Base-by-base conservation (phyloP, 2,797 vertebrate genomes). In the Syngnathus acus region DNA sequence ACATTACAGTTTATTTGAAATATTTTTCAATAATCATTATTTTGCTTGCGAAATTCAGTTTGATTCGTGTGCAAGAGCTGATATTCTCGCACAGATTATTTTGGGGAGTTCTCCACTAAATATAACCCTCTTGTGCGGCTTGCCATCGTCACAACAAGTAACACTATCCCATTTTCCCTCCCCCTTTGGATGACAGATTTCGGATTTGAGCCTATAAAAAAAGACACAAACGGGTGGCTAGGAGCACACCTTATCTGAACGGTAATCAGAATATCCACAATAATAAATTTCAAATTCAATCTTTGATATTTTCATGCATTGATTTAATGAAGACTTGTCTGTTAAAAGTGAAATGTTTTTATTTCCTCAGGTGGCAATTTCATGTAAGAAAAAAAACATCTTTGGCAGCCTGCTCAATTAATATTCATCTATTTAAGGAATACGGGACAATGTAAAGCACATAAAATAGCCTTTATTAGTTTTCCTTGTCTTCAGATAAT, bases 141-240 rank as follows among this genome's bases (percentile, higher is more conserved):
- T 81, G 74, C 81, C 76, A 67, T 64, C 72, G 76, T 86, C 86
- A 87, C 86, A 83, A 82, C 78, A 75, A 70, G 77, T 73, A 81
- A 84, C 79, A 68, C 68, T 62, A 73, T 72, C 72, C 70, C 13
- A n/a, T 42, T 21, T 21, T 66, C 26, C 26, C 26, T 32, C 64
- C 55, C 26, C 58, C 50, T 48, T 64, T 74, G 76, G 78, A 81
- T 72, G 76, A 73, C 75, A 78, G 82, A 79, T 77, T 71, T 84
- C 76, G 60, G 71, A 72, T 86, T 80, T 65, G 10, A 4, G 76
- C 51, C 68, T 87, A 83, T 87, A 87, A 84, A 87, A 82, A 82
- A 79, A 71, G 68, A 4, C 65, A 32, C 42, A 2, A 67, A 37
- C 50, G 10, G 21, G 65, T 54, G 66, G 53, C 1, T 16, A 53